Base-by-base conservation (phyloP, 2,888 invertebrate genomes). In the Ennomos erosarius region DNA sequence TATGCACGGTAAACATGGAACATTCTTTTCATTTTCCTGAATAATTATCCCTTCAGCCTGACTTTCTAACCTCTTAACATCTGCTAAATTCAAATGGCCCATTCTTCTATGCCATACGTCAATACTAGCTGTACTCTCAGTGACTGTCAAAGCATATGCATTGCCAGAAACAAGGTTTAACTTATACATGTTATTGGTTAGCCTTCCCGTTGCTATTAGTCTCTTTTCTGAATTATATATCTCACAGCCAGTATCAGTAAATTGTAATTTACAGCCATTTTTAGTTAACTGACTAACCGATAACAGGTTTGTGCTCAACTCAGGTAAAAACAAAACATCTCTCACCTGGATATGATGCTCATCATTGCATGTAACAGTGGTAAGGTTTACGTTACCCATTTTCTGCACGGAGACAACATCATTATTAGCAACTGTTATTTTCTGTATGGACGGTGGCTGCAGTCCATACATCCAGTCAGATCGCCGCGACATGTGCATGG, bases 311-410 rank as follows among this genome's bases (percentile, higher is more conserved):
- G 57, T 58, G 35, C 71, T 65, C 11, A 74, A 45, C 4, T 45
- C 51, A 39, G 71, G 72, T 16, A 74, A 58, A 62, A 58, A 71
- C 9, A 71, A 45, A 39, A 71, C 67, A 58, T 72, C 49, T 57
- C 51, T 68, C 16, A 72, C 54, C 44, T 51, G 62, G 5, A 57
- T 54, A 10, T 3, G 33, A 8, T 34, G 34, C 8, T 45, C 11
- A 11, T 8, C 4, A 34, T 45, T 11, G 3, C n/a, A 9, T 34
- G n/a, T 11, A 1, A 16, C 16, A 16, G 16, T 16, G 6, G 10
- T 8, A 45, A 45, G 16, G 11, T 11, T 34, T 11, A 45, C 44
- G 1, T 11, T n/a, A 5, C 44, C 44, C 10, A 4, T n/a, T 6
- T 34, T 6, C n/a, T 45, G 5, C 9, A 45, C 34, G 4, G 10